phyloP scores from a whole-genome alignment of 2,113 vertebrate genomes.

The Tamias sibiricus region DNA sequence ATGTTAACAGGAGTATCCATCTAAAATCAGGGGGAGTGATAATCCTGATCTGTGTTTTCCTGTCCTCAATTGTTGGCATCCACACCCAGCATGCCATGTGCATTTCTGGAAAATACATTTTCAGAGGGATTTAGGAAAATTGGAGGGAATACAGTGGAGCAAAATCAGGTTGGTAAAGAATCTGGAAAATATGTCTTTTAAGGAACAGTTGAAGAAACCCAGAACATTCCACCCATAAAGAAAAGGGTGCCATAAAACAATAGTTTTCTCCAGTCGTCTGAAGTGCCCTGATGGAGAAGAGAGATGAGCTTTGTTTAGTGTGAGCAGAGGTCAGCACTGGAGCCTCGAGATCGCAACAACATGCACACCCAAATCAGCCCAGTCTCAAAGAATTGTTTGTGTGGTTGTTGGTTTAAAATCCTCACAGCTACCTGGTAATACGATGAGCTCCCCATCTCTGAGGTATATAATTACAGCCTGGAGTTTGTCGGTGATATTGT shows the following conservation, averaged over 20 bases:
- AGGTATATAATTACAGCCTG: neutral
- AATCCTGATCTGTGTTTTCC: neutral
- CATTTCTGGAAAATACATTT: slow-evolving; percentile 26
- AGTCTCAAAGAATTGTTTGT: neutral
- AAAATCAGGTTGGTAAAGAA: neutral
- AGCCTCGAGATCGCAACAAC: neutral
- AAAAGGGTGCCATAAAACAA: neutral
- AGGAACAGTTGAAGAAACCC: neutral
- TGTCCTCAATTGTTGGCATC: neutral
- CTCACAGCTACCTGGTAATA: neutral
- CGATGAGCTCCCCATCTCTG: neutral
- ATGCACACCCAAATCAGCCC: neutral
- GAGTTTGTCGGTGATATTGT: neutral
- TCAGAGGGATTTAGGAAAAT: neutral
- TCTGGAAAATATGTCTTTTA: neutral
- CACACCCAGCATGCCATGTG: neutral
- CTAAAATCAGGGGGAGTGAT: neutral
- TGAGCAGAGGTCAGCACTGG: neutral
- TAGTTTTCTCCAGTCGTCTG: neutral
- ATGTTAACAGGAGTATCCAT: neutral
- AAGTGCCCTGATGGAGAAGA: neutral
- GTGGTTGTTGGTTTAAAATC: neutral
- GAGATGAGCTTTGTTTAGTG: neutral
- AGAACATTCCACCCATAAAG: neutral
- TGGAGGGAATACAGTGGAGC: neutral